phyloP scores from a whole-genome alignment of 2,888 invertebrate species.

The Eurois occulta region DNA sequence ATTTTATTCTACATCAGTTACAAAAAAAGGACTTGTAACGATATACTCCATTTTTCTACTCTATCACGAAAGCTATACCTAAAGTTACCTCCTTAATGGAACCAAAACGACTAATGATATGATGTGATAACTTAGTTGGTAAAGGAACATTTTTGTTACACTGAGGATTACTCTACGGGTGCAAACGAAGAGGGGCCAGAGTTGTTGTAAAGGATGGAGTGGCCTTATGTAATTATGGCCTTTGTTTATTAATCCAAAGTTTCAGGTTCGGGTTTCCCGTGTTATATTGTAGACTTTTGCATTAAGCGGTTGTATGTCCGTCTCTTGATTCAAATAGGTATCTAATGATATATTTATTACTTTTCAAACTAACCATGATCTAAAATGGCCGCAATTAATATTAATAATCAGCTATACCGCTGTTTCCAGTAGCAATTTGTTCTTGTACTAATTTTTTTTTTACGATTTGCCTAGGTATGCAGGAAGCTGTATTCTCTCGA shows the following conservation, averaged over 20 bases:
- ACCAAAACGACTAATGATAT: no score
- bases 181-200: background rate
- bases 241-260: background rate
- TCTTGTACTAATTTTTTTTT: background rate
- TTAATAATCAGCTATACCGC: no score
- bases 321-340: background rate
- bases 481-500: slow-evolving; percentile 24
- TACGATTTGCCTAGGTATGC: slow-evolving; percentile 12
- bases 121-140: no score
- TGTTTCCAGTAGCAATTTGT: background rate
- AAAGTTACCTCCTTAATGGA: no score
- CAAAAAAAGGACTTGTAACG: no score
- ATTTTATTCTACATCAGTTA: no score
- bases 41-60: no score
- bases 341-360: no score
- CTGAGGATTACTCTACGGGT: no score
- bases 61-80: no score
- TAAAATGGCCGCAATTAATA: background rate
- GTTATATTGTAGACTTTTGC: no score
- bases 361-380: background rate
- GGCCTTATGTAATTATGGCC: background rate
- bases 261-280: background rate
- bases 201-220: background rate
- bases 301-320: background rate
- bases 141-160: no score